Evolutionary conservation across 2,888 invertebrate species (phyloP), one percentile per base, ranked within the genome.

Genomic region (Netelia virgata): DNA sequence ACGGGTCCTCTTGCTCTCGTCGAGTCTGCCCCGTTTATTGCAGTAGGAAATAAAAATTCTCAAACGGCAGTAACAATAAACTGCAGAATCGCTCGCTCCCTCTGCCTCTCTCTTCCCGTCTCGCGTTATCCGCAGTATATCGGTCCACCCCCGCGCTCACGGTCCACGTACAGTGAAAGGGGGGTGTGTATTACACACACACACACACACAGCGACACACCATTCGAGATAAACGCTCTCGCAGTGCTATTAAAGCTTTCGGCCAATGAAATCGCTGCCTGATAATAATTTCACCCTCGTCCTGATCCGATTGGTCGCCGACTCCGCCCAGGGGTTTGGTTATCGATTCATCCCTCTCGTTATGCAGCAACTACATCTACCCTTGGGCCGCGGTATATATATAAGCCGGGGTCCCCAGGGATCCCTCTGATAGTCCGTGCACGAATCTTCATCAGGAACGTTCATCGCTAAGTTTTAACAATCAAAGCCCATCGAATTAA

Each of bases 271-370:
- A 75, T 47, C 28, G 9, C 43, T 11, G 61, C 50, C 68, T 87
- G 90, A 88, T 88, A 89, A 87, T 87, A 87, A 87, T 86, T 88
- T 87, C 83, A 73, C 84, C 84, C 75, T 77, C 69, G 74, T 47
- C 16, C 70, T 8, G 20, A 50, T 43, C 57, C 83, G 87, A 92
- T 93, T 91, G 91, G 91, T 63, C 80, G 73, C 20, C 78, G 82
- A 88, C 91, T 89, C 90, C 93, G 90, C 92, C 93, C 91, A 90
- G 90, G 90, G 90, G 90, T 88, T 88, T 90, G 91, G 91, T 79
- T 91, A 92, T 93, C 91, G 93, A 92, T 92, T 86, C 90, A 91
- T 36, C 86, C 90, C 89, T 87, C 88, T 83, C 83, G 84, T 57
- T 72, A 68, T 70, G 76, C 63, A 68, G 59, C 73, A 84, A 83